Base-by-base conservation (phyloP, 2,797 vertebrate species). In the Anabas testudineus region DNA sequence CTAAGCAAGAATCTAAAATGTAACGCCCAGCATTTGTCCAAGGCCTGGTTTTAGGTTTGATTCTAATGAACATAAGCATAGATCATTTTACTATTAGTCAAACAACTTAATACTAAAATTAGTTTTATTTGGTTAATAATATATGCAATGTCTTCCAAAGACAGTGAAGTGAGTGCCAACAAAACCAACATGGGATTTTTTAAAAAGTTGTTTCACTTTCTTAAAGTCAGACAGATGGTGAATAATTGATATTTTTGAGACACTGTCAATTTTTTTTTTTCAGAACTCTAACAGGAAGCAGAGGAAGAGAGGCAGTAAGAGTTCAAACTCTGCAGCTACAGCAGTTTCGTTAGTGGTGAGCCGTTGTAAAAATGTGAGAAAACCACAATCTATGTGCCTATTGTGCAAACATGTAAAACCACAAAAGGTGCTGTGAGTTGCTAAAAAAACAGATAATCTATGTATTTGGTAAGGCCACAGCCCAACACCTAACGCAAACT, bases 291-390 rank as follows among this genome's bases (percentile, higher is more conserved):
- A 82, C 74, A 82, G 83, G 81, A 86, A 85, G 77, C 26, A 67
- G 56, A n/a, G 32, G n/a, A 37, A 42, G 39, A 30, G 56, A 68
- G 45, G 64, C 42, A 78, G 73, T 48, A 64, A 82, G 75, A 85
- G 74, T 79, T 88, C 66, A 64, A 69, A 86, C 71, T 76, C 18
- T 84, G 84, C 82, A 86, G 72, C 74, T 74, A 80, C 58, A 78
- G 78, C 83, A 85, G 73, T 84, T 82, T 82, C 43, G 73, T 81
- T 87, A 71, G 73, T 65, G 83, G 83, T 80, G 65, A 91, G 82
- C 77, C 67, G 74, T 81, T 90, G 78, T 71, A 64, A 87, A 84
- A 90, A 88, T 80, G 72, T 85, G 70, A 84, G 76, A 80, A 80
- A 88, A 78, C 83, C 84, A 54, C 82, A 84, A 74, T 46, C 71